Conservation (phyloP, 2,888 invertebrate species). For the Synanthedon myopaeformis region DNA sequence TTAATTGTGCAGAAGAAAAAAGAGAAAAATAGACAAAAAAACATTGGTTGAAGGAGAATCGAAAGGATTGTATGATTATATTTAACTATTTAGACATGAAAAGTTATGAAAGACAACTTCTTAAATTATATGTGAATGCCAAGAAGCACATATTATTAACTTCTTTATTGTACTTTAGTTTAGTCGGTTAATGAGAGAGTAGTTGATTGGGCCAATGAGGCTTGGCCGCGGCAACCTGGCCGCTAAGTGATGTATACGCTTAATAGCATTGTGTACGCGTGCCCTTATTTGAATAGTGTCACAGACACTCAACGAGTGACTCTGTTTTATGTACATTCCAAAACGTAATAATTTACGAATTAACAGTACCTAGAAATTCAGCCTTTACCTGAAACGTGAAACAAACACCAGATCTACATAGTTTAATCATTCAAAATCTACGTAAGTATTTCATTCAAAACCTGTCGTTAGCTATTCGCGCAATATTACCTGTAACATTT, state of each 20-base stretch:
- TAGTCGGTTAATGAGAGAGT: too few species aligned
- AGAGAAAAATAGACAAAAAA: too few species aligned
- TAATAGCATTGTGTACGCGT: slow-evolving; percentile 18
- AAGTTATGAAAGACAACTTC: too few species aligned
- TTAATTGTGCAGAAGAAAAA: too few species aligned
- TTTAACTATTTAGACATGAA: too few species aligned
- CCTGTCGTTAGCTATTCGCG: slow-evolving; percentile 56
- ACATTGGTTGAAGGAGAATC: too few species aligned
- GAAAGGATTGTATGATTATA: too few species aligned
- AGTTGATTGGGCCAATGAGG: slow-evolving; percentile 1
- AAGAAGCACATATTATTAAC: too few species aligned
- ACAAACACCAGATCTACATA: slow-evolving; percentile 42
- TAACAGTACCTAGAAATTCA: slow-evolving; percentile 35
- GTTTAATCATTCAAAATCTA: slow-evolving; percentile 51
- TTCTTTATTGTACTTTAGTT: too few species aligned
- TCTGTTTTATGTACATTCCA: slow-evolving; percentile 27
- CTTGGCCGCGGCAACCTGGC: slow-evolving; percentile 13
- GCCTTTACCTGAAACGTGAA: slow-evolving; percentile 39
- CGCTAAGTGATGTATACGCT: slow-evolving; percentile 17
- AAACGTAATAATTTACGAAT: slow-evolving; percentile 34
- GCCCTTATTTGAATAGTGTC: slow-evolving; percentile 24
- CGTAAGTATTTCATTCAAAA: slow-evolving; percentile 56
- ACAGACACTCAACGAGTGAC: slow-evolving; percentile 15
- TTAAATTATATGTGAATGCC: too few species aligned
- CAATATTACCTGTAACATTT: slow-evolving; percentile 26